Percentiles rank a stretch among this genome's conserved stretches.
Evolutionary conservation across 1,140 invertebrate species (phyloP).

Genomic region (Bombus picipes): DNA sequence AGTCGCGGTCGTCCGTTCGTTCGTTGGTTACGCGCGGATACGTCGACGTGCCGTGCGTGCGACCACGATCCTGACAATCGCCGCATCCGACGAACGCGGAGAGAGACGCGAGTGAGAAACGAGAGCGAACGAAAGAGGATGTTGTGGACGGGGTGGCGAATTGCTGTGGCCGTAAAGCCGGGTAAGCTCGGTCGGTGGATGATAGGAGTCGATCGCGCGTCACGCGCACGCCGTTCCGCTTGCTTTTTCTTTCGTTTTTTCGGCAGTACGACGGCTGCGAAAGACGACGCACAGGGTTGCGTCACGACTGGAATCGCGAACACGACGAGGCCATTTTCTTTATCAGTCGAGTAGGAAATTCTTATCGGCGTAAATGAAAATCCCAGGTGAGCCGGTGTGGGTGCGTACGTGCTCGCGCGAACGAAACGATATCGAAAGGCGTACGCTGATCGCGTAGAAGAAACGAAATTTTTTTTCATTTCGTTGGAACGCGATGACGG

Average conservation of each 20-base stretch:
- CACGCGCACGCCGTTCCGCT: background rate
- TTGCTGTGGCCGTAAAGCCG: too few species aligned
- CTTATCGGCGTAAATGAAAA: constrained; percentile 68
- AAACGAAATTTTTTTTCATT: constrained; percentile 42
- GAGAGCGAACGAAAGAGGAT: too few species aligned
- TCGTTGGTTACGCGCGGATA: too few species aligned
- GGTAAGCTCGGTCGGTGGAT: too few species aligned
- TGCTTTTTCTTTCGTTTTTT: background rate
- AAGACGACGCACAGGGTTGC: constrained; percentile 42
- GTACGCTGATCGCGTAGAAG: constrained; percentile 1
- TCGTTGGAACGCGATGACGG: background rate
- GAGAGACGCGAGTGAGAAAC: too few species aligned
- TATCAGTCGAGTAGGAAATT: constrained; percentile 64
- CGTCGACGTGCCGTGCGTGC: too few species aligned
- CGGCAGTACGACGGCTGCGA: background rate
- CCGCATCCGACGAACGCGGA: too few species aligned
- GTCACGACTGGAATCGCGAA: constrained; percentile 67
- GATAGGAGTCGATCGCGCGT: too few species aligned
- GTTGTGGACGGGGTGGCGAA: too few species aligned
- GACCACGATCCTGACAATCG: too few species aligned
- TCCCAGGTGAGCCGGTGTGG: constrained; percentile 18
- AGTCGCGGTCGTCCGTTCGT: background rate
- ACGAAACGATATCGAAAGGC: constrained; percentile 2
- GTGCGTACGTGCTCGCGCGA: constrained; percentile 15
- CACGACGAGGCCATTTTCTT: constrained; percentile 68